A percentile compares a stretch with the other conserved stretches of the same genome.
Evolutionary conservation across 2,113 vertebrate genomes (phyloP).

Genomic region (Oreochromis aureus): DNA sequence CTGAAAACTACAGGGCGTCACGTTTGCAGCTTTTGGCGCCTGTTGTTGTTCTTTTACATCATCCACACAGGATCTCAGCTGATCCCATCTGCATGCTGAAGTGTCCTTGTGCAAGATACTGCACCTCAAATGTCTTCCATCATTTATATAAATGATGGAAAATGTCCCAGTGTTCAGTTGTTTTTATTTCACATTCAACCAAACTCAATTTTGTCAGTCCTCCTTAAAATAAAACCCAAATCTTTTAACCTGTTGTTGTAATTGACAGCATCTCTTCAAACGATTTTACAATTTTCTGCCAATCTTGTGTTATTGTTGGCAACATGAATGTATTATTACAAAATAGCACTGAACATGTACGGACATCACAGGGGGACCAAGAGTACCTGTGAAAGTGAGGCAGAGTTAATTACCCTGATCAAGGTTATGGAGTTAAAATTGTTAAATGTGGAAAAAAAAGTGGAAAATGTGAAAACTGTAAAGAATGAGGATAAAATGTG

Average conservation of each 20-base stretch:
- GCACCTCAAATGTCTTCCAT: neutral
- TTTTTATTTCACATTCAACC: neutral
- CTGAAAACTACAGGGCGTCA: accelerated
- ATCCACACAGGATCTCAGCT: accelerated
- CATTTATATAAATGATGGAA: too few species aligned
- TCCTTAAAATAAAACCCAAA: neutral
- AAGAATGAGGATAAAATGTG: neutral
- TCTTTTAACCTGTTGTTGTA: neutral
- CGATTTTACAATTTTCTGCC: neutral
- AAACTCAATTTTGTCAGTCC: neutral
- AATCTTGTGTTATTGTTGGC: neutral
- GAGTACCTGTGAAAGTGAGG: neutral
- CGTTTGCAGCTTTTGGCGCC: neutral
- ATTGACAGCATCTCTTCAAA: neutral
- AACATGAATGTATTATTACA: neutral
- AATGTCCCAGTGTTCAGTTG: neutral
- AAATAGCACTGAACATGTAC: neutral
- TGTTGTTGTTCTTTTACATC: neutral
- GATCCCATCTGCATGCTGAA: too few species aligned
- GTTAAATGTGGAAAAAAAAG: neutral
- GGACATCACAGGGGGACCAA: neutral
- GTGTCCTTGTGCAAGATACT: neutral
- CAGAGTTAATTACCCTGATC: neutral
- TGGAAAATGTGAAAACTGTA: neutral
- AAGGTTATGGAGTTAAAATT: neutral